These are phyloP conservation scores for Drosophila busckii DNA, from an alignment of 1,140 invertebrate species.

Conservation along the genomic window DNA sequence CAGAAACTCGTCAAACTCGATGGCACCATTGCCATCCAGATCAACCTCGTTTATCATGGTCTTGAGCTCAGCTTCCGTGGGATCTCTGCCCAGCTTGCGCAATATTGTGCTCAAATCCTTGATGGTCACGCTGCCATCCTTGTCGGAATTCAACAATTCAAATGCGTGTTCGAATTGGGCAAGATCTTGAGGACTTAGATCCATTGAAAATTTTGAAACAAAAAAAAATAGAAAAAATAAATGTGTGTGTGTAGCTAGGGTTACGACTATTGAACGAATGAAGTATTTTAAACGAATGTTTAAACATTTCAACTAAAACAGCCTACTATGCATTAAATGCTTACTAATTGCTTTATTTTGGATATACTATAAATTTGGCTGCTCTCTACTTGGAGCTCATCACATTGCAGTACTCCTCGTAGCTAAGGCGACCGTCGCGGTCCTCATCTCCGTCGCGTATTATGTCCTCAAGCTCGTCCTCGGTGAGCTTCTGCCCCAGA, in stretches of 20 bases:
- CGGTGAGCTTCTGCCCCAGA: background rate
- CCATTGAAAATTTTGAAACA: too few relatives aligned
- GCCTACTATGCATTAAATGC: too few relatives aligned
- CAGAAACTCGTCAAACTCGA: slow-evolving; percentile 9
- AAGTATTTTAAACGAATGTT: too few relatives aligned
- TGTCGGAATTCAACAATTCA: slow-evolving; percentile 80
- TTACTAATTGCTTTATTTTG: too few relatives aligned
- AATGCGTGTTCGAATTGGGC: too few relatives aligned
- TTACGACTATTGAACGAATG: too few relatives aligned
- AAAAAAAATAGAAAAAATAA: too few relatives aligned
- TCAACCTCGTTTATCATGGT: slow-evolving; percentile 11
- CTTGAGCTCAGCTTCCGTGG: background rate
- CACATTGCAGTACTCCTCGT: background rate
- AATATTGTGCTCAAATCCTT: slow-evolving; percentile 95
- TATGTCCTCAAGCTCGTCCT: background rate
- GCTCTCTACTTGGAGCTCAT: slow-evolving; percentile 4
- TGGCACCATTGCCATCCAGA: slow-evolving; percentile 5
- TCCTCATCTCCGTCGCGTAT: background rate
- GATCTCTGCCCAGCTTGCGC: slow-evolving; percentile 61
- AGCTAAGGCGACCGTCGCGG: slow-evolving; percentile 1
- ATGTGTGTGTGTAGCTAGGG: too few relatives aligned
- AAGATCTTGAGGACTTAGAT: too few relatives aligned
- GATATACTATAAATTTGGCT: too few relatives aligned
- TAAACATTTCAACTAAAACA: too few relatives aligned
- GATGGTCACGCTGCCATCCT: slow-evolving; percentile 93